A percentile compares a stretch with the other conserved stretches of the same genome.
phyloP scores from a whole-genome alignment of 2,113 vertebrate genomes.

The Otolemur garnettii region DNA sequence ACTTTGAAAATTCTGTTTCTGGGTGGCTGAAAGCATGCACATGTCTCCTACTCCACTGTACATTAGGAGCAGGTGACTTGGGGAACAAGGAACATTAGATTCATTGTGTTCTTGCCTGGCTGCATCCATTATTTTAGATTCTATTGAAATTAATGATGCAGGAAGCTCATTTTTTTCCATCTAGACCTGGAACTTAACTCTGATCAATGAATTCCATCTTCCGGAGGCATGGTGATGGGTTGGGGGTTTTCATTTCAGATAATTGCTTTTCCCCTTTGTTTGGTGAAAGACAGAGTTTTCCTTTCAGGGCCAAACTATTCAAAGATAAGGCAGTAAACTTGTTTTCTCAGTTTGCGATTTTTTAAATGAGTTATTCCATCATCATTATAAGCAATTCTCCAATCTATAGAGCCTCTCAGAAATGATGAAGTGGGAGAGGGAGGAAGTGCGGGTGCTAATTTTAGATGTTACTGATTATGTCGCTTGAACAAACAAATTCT shows the following conservation, averaged over 20 bases:
- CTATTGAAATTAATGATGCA: conserved; percentile 74
- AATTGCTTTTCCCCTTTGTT: conserved; percentile 80
- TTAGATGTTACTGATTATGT: conserved; percentile 69
- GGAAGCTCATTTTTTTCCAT: conserved; percentile 72
- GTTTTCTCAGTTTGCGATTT: conserved; percentile 69
- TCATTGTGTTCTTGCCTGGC: conserved; percentile 20
- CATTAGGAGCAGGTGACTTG: conserved; percentile 23
- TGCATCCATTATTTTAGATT: conserved; percentile 64
- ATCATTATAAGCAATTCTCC: conserved; percentile 72
- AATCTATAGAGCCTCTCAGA: conserved; percentile 67
- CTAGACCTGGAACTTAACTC: conserved; percentile 68
- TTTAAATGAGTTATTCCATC: conserved; percentile 74
- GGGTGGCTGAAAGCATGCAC: background rate
- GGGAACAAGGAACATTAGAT: conserved; percentile 40
- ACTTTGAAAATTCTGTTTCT: background rate
- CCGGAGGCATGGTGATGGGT: conserved; percentile 63
- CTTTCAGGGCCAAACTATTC: conserved; percentile 48
- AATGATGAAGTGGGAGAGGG: conserved; percentile 53
- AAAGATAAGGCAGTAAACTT: conserved; percentile 76
- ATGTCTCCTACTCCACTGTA: background rate
- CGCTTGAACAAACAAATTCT: background rate
- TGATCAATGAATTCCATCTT: conserved; percentile 82
- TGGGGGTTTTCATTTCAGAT: conserved; percentile 57
- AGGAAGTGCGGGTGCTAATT: conserved; percentile 41
- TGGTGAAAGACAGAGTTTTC: conserved; percentile 60